phyloP scores from a whole-genome alignment of 2,113 vertebrate species.

The Seriola dumerili region DNA sequence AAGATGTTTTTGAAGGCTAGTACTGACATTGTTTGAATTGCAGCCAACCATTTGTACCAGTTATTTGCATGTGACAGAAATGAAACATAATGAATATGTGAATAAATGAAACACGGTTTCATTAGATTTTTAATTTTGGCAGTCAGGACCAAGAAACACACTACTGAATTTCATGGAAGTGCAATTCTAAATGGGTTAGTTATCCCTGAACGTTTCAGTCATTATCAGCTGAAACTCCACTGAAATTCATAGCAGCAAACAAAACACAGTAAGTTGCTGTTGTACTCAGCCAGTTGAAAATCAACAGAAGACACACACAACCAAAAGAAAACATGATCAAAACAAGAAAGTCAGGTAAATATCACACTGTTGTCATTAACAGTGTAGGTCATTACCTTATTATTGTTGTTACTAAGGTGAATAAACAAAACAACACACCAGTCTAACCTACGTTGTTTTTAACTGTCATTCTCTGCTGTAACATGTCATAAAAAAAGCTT shows the following conservation, averaged over 20 bases:
- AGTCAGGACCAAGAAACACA: not conserved
- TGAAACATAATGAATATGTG: not conserved
- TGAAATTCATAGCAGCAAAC: not conserved
- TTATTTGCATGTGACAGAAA: not conserved
- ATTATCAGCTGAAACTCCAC: not conserved
- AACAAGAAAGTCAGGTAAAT: not conserved
- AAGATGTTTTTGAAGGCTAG: not conserved
- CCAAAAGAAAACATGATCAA: not conserved
- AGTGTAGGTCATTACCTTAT: not conserved
- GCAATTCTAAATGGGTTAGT: not conserved
- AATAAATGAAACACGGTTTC: not conserved
- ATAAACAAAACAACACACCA: not conserved
- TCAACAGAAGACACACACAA: not conserved
- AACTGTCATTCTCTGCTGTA: conserved; percentile 17
- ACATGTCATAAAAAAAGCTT: conserved; percentile 2
- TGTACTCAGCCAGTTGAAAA: not conserved
- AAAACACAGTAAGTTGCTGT: not conserved
- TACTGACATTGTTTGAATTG: conserved; percentile 1
- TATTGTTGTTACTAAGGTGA: not conserved
- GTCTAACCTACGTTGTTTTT: not conserved
- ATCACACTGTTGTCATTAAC: not conserved
- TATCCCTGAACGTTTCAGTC: not conserved
- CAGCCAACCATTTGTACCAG: not conserved
- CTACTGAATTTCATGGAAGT: not conserved
- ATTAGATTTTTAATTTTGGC: not conserved